Evolutionary conservation across 1,140 invertebrate species (phyloP), one percentile per base, ranked within the genome.

Genomic region (Ctenoplectra terminalis): DNA sequence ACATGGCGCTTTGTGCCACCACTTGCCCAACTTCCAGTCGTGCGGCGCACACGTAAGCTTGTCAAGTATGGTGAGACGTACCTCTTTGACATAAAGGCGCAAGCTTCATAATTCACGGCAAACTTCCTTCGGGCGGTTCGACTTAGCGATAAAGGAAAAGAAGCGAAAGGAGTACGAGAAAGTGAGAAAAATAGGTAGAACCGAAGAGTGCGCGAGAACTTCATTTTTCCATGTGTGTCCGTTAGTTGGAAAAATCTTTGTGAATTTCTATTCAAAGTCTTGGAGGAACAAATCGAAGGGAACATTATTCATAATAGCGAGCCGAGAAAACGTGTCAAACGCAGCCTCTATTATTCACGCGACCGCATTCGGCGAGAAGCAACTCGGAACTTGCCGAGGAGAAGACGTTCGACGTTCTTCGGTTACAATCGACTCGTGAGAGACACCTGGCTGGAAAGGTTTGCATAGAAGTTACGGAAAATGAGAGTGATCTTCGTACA

Each of bases 1-100:
- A 87, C 85, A 86, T 86, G 71, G 60, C 78, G 84, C 84, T 87
- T 87, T 87, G 85, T 87, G 60, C 60, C 60, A 48, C 29, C 66
- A 52, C 83, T 66, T 64, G 64, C 73, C 66, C 61, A 87, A 87
- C 84, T 87, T 87, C 63, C 60, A n/a, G 31, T 17, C 46, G 20
- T n/a, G 48, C 66, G 37, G 61, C 72, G 71, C 54, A 23, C 75
- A 43, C 80, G 46, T 75, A 61, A 80, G 74, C 84, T 75, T 72
- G 81, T 79, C 74, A 78, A 54, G 63, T 48, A 60, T 52, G 26
- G 67, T 23, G 48, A 43, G 70, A 67, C 29, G 31, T 64, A 67
- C 56, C 67, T 52, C 66, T 83, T 86, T 73, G 85, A 66, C 66
- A 86, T 87, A 86, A 87, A 86, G 76, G 81, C 67, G 79, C 54